Percentiles rank a stretch among this genome's conserved stretches.
phyloP scores from a whole-genome alignment of 2,888 invertebrate genomes.

The Saturnia japonica region DNA sequence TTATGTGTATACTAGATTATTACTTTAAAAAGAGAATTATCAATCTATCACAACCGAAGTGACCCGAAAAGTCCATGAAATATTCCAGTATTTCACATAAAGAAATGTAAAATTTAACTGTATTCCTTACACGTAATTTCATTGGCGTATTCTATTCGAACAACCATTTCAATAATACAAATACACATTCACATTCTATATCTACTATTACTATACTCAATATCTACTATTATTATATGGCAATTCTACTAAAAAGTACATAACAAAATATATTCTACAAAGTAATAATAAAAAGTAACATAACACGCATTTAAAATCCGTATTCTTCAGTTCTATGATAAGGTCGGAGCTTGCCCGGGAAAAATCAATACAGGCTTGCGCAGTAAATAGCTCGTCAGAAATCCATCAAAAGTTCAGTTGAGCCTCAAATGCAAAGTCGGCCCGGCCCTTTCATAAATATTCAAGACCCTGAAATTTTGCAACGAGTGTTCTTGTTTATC shows the following conservation, averaged over 20 bases:
- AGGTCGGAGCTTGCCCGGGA: not conserved
- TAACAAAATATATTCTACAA: not conserved
- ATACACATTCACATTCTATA: not conserved
- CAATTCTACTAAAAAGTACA: not conserved
- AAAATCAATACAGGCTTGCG: slow-evolving; percentile 10
- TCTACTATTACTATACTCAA: not conserved
- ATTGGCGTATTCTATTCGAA: not conserved
- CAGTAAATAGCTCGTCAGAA: not conserved
- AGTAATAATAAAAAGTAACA: not conserved
- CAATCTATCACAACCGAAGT: too few species aligned
- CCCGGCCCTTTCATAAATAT: not conserved
- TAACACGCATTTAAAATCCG: not conserved
- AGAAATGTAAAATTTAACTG: not conserved
- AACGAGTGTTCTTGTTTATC: not conserved
- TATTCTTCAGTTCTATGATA: not conserved
- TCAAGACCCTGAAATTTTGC: not conserved
- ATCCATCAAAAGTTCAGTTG: not conserved
- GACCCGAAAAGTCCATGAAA: too few species aligned
- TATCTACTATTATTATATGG: not conserved
- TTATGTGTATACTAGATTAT: too few species aligned
- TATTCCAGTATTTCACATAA: too few species aligned
- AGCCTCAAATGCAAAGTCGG: not conserved
- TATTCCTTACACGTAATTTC: not conserved
- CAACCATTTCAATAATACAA: not conserved
- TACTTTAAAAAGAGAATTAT: too few species aligned